Evolutionary conservation across 2,113 vertebrate species (phyloP).

Genomic region (Speoplatyrhinus poulsoni): DNA sequence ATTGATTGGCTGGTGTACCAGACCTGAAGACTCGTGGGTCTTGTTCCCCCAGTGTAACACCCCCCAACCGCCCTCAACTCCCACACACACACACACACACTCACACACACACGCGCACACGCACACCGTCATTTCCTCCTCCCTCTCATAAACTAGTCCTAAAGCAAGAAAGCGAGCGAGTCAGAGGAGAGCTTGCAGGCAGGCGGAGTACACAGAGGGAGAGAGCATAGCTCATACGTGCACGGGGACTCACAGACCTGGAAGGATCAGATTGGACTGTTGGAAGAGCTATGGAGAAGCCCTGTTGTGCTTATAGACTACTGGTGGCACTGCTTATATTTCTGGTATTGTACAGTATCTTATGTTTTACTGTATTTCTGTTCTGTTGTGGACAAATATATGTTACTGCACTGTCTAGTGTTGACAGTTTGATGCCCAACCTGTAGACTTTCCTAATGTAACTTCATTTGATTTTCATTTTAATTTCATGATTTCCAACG

Average conservation of each 20-base stretch:
- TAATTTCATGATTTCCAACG: not conserved
- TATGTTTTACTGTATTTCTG: constrained; percentile 11
- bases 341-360: constrained; percentile 63
- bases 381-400: not conserved
- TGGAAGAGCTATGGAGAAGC: constrained; percentile 62
- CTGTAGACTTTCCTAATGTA: not conserved
- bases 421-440: too few relatives aligned
- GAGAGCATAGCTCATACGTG: constrained; percentile 29
- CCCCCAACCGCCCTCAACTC: constrained; percentile 37
- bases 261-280: constrained; percentile 15
- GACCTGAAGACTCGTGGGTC: constrained; percentile 72
- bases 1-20: constrained; percentile 82
- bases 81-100: constrained; percentile 18
- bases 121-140: constrained; percentile 37
- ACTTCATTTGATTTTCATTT: not conserved
- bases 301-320: constrained; percentile 48
- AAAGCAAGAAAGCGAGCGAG: constrained; percentile 74
- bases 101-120: constrained; percentile 11
- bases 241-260: not conserved
- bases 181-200: constrained; percentile 66
- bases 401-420: too few relatives aligned
- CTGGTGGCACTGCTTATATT: constrained; percentile 68
- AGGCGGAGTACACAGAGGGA: constrained; percentile 70
- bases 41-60: constrained; percentile 44
- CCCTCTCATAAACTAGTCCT: constrained; percentile 71